phyloP scores from a whole-genome alignment of 2,888 invertebrate genomes.

The Torymus tubicola region DNA sequence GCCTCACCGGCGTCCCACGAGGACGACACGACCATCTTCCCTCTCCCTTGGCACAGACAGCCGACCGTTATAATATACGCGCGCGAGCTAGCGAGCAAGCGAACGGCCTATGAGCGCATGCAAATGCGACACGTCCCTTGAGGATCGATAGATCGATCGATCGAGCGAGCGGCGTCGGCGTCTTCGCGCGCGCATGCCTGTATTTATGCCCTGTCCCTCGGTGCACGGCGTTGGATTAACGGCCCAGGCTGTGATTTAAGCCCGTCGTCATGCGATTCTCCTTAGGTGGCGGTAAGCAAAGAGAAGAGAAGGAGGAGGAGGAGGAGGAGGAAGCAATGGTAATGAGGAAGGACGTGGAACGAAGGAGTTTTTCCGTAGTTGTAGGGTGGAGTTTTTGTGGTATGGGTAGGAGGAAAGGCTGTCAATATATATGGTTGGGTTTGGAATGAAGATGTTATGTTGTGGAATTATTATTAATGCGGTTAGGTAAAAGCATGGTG shows the following conservation, averaged over 20 bases:
- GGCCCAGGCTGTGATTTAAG: conserved; percentile 39
- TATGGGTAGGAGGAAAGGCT: too few relatives aligned
- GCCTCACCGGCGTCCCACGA: conserved; percentile 12
- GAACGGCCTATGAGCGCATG: conserved; percentile 38
- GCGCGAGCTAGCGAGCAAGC: background rate
- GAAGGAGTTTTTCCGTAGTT: too few relatives aligned
- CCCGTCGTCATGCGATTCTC: background rate
- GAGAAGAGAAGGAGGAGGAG: too few relatives aligned
- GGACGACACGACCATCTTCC: background rate
- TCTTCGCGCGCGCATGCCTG: background rate
- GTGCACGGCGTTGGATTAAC: conserved; percentile 46
- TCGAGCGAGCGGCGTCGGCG: background rate
- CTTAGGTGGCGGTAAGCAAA: background rate
- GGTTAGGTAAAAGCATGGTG: too few relatives aligned
- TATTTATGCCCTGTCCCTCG: conserved; percentile 51
- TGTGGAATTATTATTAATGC: too few relatives aligned
- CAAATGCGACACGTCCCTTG: conserved; percentile 51
- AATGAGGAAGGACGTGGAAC: too few relatives aligned
- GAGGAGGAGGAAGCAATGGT: too few relatives aligned
- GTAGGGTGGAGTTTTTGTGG: too few relatives aligned
- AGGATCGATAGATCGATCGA: conserved; percentile 45
- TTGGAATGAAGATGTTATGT: too few relatives aligned
- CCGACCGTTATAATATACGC: conserved; percentile 47
- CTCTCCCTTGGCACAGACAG: conserved; percentile 1
- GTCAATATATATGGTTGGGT: too few relatives aligned